Evolutionary conservation across 2,888 invertebrate species (phyloP).

Genomic region (Syrista parreyssii): DNA sequence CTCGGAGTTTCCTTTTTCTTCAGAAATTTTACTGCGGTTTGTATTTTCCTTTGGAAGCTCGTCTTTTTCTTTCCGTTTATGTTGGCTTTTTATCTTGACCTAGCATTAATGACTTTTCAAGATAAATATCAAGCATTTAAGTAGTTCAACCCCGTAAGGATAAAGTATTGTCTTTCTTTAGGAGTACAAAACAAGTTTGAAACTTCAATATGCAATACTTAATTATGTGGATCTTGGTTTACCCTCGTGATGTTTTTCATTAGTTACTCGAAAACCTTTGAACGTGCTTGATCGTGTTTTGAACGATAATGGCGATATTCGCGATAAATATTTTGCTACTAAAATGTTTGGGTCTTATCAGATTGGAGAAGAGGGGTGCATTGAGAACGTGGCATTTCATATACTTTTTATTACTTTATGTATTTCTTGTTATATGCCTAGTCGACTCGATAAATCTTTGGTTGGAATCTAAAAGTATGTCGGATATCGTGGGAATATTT

Average conservation of each 20-base stretch:
- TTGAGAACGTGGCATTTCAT: not conserved
- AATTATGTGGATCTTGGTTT: not conserved
- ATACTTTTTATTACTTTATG: conserved; percentile 8
- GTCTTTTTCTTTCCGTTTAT: not conserved
- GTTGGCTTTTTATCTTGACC: not conserved
- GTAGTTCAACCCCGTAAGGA: not conserved
- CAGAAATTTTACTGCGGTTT: not conserved
- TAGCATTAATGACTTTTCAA: not conserved
- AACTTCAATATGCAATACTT: not conserved
- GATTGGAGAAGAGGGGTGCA: conserved; percentile 4
- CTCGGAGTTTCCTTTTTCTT: not conserved
- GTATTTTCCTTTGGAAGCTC: conserved; percentile 21
- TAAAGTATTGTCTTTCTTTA: not conserved
- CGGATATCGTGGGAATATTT: conserved; percentile 14
- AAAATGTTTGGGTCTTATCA: conserved; percentile 13
- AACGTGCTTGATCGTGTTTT: not conserved
- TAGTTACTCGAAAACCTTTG: not conserved
- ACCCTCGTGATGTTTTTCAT: not conserved
- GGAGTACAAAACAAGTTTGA: not conserved
- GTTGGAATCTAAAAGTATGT: conserved; percentile 1
- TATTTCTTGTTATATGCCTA: not conserved
- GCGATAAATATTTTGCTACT: conserved; percentile 8
- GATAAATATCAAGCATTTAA: not conserved
- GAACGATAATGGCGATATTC: conserved; percentile 8
- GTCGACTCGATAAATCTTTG: conserved; percentile 10